phyloP scores from a whole-genome alignment of 2,888 invertebrate species.

The Drosophila anomalata region DNA sequence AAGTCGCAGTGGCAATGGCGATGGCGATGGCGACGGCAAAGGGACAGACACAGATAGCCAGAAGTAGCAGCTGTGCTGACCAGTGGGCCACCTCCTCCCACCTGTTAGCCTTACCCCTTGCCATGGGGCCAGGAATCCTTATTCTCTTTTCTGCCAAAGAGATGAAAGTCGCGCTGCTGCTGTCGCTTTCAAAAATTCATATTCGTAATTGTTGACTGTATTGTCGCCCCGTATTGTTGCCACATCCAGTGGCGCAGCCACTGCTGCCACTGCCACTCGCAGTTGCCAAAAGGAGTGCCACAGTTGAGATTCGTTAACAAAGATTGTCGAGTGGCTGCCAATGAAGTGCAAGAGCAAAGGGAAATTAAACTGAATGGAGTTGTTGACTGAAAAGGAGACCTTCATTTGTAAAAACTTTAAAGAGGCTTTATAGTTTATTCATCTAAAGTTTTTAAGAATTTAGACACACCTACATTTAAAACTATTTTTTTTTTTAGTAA shows the following conservation, averaged over 20 bases:
- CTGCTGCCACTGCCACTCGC: slow-evolving; percentile 19
- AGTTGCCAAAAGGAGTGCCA: slow-evolving; percentile 45
- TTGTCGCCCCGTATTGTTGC: slow-evolving; percentile 63
- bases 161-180: slow-evolving; percentile 54
- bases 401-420: background rate
- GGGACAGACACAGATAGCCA: slow-evolving; percentile 16
- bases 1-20: slow-evolving; percentile 77
- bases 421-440: too few species aligned
- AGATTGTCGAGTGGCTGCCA: slow-evolving; percentile 9
- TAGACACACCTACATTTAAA: too few species aligned
- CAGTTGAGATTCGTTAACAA: slow-evolving; percentile 52
- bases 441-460: too few species aligned
- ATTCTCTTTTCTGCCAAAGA: slow-evolving; percentile 43
- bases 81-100: slow-evolving; percentile 27
- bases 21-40: slow-evolving; percentile 49
- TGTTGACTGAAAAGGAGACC: background rate
- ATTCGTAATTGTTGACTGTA: slow-evolving; percentile 79
- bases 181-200: slow-evolving; percentile 78
- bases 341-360: slow-evolving; percentile 2
- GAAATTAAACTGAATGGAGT: slow-evolving; percentile 20
- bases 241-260: slow-evolving; percentile 27
- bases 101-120: background rate
- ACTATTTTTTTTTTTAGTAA: too few species aligned
- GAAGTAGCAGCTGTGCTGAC: slow-evolving; percentile 68
- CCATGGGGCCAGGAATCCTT: background rate